Conservation (phyloP, 2,113 vertebrate species). For the Anhinga anhinga region DNA sequence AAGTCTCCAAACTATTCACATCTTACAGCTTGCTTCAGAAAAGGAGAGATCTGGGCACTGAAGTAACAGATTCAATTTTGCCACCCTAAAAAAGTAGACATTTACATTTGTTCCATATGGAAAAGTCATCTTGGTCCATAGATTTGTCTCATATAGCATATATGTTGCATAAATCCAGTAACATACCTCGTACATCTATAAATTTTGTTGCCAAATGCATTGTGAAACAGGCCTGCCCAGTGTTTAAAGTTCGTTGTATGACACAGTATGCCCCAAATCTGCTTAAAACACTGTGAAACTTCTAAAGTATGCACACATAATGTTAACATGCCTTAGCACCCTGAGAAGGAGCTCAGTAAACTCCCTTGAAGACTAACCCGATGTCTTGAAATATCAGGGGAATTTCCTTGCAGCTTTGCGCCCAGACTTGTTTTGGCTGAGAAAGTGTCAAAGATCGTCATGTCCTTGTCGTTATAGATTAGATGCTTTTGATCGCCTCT, state of each 20-base stretch:
- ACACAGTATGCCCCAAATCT: background rate
- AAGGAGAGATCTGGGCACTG: background rate
- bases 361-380: background rate
- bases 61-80: background rate
- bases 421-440: constrained; percentile 7
- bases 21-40: background rate
- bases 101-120: background rate
- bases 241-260: background rate
- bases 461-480: constrained; percentile 11
- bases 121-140: background rate
- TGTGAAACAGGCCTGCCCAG: background rate
- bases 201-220: background rate
- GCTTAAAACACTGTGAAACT: background rate
- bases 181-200: background rate
- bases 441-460: background rate
- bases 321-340: background rate
- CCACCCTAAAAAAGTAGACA: background rate
- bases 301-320: background rate
- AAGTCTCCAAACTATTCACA: background rate
- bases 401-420: background rate
- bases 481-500: background rate
- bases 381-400: background rate
- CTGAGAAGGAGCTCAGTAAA: background rate
- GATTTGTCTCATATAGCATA: background rate
- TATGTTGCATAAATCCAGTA: background rate